Evolutionary conservation across 2,888 invertebrate genomes (phyloP).

Genomic region (Lasioglossum zephyrum): DNA sequence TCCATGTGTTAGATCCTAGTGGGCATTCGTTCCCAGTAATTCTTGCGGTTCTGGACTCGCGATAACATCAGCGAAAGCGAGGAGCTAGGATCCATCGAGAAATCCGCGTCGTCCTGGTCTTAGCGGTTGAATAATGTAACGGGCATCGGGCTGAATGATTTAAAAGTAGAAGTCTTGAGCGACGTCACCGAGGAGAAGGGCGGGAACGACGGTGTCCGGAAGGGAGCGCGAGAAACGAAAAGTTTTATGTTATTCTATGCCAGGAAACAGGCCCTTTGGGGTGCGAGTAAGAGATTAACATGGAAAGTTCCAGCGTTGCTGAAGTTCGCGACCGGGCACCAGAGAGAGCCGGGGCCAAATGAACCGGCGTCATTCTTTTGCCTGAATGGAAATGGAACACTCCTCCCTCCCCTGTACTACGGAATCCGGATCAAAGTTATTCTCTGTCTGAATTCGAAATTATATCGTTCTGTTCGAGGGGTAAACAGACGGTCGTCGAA

Average conservation of each 20-base stretch:
- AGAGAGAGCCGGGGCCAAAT: constrained; percentile 56
- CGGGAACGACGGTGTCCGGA: not conserved
- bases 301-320: constrained; percentile 72
- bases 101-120: constrained; percentile 75
- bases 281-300: constrained; percentile 75
- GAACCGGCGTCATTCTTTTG: constrained; percentile 66
- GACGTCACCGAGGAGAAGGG: constrained; percentile 65
- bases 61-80: constrained; percentile 25
- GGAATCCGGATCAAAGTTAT: constrained; percentile 40
- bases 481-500: not conserved
- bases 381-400: constrained; percentile 57
- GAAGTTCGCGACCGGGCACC: constrained; percentile 65
- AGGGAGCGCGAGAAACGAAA: constrained; percentile 61
- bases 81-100: constrained; percentile 61
- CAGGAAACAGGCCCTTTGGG: constrained; percentile 66
- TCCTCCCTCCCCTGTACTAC: constrained; percentile 15
- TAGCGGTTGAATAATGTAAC: constrained; percentile 81
- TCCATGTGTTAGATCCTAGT: too few species aligned
- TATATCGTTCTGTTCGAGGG: not conserved
- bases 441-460: constrained; percentile 28
- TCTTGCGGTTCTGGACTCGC: not conserved
- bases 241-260: constrained; percentile 72
- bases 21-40: not conserved
- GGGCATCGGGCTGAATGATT: constrained; percentile 80
- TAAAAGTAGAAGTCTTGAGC: constrained; percentile 80